A percentile compares a stretch with the other conserved stretches of the same genome.
Evolutionary conservation across 2,888 invertebrate species (phyloP).

Genomic region (Drosophila prolongata): DNA sequence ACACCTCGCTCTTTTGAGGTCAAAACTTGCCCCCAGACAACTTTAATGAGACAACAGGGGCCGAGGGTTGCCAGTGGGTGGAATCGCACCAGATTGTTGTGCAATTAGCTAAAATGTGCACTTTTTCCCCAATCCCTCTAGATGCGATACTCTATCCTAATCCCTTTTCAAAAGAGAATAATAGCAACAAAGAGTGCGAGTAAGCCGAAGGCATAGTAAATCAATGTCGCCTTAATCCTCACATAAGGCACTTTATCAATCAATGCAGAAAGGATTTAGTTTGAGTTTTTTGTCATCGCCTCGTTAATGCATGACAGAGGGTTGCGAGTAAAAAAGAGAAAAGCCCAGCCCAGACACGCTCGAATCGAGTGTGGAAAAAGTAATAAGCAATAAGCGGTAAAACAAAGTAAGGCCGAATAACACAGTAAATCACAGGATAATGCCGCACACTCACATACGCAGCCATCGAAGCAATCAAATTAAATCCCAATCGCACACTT

Average conservation of each 20-base stretch:
- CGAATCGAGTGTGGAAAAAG: constrained; percentile 33
- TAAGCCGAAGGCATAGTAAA: constrained; percentile 72
- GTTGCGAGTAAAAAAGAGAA: constrained; percentile 21
- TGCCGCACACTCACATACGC: constrained; percentile 51
- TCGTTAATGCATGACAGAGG: constrained; percentile 37
- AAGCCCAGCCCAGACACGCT: constrained; percentile 39
- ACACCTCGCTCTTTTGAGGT: constrained; percentile 15
- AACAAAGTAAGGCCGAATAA: constrained; percentile 79
- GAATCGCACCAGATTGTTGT: constrained; percentile 38
- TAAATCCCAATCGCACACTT: constrained; percentile 81
- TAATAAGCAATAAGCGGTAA: constrained; percentile 77
- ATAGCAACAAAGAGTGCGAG: constrained; percentile 25
- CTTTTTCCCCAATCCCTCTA: not conserved
- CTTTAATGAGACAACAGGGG: constrained; percentile 30
- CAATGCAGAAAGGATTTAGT: constrained; percentile 79
- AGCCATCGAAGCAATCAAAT: constrained; percentile 78
- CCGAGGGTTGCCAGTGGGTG: not conserved
- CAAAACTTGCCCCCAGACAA: constrained; percentile 19
- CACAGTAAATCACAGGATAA: constrained; percentile 80
- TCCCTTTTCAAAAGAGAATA: not conserved
- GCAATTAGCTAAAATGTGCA: constrained; percentile 37
- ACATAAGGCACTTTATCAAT: constrained; percentile 81
- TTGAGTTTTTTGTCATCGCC: constrained; percentile 71
- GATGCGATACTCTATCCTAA: not conserved
- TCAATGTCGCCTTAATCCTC: constrained; percentile 80